Base-by-base conservation (phyloP, 2,888 invertebrate species). In the Julus scanicus region DNA sequence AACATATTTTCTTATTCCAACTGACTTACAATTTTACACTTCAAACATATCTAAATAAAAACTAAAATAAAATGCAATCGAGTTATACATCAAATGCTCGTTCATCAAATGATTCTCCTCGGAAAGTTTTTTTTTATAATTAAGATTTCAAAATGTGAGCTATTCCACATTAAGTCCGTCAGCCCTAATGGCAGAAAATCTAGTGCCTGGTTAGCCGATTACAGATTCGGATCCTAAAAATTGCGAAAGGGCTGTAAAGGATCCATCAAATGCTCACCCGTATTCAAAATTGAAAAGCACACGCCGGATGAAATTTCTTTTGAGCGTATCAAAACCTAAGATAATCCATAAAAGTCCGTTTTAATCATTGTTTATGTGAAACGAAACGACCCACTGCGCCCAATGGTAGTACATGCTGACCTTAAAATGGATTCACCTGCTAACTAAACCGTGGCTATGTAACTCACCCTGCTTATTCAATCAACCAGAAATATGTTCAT, bases 341-440 rank as follows among this genome's bases (percentile, higher is more conserved):
- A 71, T 71, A 71, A 71, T 71, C 71, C 71, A 71, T 71, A 71
- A 71, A 71, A 29, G 71, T 71, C 71, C 71, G 29, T 71, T 71
- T 71, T 71, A 71, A 71, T 71, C 71, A 71, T 71, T 71, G 71
- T 71, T 71, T 71, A 71, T 29, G 29, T 8, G 9, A 20, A n/a
- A 63, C n/a, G 8, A n/a, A 6, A 63, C n/a, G 63, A 63, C 63
- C 63, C n/a, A 63, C 6, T n/a, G 63, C n/a, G 20, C 63, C 3
- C 63, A n/a, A 20, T 6, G 63, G 63, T 20, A 63, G 63, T n/a
- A 63, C n/a, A n/a, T 3, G n/a, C n/a, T 63, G 63, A 63, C 63
- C 71, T n/a, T 71, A 29, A 71, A 71, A 29, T 71, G 71, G 71
- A 71, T 71, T 71, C 71, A 71, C 71, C 71, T 71, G 20, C 8